Evolutionary conservation across 2,888 invertebrate genomes (phyloP).

Genomic region (Agrypnus murinus): DNA sequence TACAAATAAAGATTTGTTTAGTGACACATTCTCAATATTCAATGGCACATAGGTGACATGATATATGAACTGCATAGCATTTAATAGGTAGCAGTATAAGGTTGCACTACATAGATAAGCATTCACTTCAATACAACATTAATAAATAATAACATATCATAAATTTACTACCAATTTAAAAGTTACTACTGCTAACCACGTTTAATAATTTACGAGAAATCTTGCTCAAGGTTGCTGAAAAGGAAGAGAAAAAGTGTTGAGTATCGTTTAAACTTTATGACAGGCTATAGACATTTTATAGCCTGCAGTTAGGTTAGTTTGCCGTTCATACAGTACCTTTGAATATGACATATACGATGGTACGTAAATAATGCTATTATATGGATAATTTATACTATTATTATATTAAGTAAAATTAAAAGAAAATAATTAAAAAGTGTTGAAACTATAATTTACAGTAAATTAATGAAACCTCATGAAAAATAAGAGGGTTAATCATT

Average conservation of each 20-base stretch:
- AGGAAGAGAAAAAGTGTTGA: conserved; percentile 54
- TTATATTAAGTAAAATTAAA: no score
- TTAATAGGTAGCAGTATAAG: no score
- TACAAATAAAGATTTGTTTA: no score
- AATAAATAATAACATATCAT: conserved; percentile 19
- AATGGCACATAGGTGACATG: no score
- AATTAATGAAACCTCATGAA: no score
- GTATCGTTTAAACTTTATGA: conserved; percentile 55
- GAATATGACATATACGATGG: neutral
- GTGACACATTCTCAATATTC: no score
- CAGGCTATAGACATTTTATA: conserved; percentile 52
- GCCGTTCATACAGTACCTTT: neutral
- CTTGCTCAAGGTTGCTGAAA: conserved; percentile 55
- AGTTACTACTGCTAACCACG: conserved; percentile 17
- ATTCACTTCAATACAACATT: conserved; percentile 12
- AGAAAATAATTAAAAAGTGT: no score
- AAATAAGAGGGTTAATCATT: no score
- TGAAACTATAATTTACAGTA: no score
- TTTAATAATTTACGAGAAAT: conserved; percentile 54
- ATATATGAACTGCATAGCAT: no score
- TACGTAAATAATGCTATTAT: no score
- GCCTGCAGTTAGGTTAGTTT: neutral
- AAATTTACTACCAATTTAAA: conserved; percentile 32
- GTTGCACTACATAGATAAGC: neutral
- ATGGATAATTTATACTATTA: no score